These are phyloP conservation scores for Ectropis grisescens DNA, from an alignment of 1,140 invertebrate genomes.

Conservation along the genomic window DNA sequence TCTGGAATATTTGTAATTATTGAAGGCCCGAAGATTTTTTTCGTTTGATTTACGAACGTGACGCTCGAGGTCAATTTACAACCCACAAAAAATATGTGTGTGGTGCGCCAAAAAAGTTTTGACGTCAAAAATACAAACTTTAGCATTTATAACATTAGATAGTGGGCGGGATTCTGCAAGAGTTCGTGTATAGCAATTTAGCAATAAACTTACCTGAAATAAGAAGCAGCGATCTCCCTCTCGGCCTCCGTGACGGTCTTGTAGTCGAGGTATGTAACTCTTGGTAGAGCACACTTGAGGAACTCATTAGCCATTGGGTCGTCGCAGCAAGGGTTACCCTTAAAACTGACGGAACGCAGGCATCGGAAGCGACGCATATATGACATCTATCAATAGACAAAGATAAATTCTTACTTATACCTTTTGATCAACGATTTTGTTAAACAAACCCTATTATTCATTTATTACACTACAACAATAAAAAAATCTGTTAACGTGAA, in stretches of 20 bases:
- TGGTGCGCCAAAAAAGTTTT: too few relatives aligned
- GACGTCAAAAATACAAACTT: too few relatives aligned
- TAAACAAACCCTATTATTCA: too few relatives aligned
- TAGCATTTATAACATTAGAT: too few relatives aligned
- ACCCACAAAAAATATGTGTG: too few relatives aligned
- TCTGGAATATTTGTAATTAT: constrained; percentile 20
- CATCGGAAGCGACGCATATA: constrained; percentile 82
- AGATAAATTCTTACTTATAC: not conserved
- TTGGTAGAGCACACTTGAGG: constrained; percentile 79
- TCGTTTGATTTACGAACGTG: too few relatives aligned
- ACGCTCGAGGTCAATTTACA: too few relatives aligned
- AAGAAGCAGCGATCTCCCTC: constrained; percentile 65
- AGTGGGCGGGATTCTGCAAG: too few relatives aligned
- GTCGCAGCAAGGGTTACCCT: constrained; percentile 83
- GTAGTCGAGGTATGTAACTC: constrained; percentile 86
- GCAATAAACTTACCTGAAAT: constrained; percentile 74
- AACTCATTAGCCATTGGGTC: constrained; percentile 73
- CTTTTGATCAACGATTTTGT: not conserved
- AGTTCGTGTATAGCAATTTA: too few relatives aligned
- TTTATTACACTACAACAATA: too few relatives aligned
- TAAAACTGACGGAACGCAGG: constrained; percentile 83
- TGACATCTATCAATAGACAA: constrained; percentile 72
- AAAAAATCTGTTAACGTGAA: too few relatives aligned
- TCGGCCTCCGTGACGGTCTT: constrained; percentile 75
- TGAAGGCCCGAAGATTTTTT: too few relatives aligned